Percentiles rank a stretch among this genome's conserved stretches.
These are phyloP conservation scores for Eupsittula cactorum DNA, from an alignment of 2,113 vertebrate genomes.

Conservation along the genomic window DNA sequence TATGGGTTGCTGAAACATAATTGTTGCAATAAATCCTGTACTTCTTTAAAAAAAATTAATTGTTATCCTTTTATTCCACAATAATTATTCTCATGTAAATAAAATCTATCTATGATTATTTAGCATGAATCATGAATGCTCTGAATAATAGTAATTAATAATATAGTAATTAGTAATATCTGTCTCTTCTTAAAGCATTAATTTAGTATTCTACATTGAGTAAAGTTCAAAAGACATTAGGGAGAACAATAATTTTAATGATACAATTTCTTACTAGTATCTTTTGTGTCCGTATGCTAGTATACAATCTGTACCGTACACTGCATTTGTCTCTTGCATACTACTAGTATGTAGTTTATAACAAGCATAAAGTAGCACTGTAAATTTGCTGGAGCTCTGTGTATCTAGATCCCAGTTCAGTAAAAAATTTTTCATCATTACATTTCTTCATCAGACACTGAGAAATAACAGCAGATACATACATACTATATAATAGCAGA, in stretches of 20 bases:
- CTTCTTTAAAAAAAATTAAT: neutral
- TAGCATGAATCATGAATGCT: neutral
- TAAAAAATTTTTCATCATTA: neutral
- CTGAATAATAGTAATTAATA: neutral
- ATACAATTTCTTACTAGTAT: neutral
- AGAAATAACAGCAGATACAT: neutral
- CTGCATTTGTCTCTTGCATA: neutral
- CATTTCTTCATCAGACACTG: neutral
- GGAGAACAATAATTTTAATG: neutral
- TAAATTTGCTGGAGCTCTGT: neutral
- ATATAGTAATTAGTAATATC: neutral
- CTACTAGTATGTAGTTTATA: neutral
- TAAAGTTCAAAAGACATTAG: neutral
- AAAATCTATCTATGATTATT: neutral
- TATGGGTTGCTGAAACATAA: neutral
- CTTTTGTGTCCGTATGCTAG: neutral
- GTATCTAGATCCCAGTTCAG: neutral
- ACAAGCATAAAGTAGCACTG: neutral
- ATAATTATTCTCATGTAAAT: neutral
- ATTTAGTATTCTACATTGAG: neutral
- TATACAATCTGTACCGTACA: neutral
- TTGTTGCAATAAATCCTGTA: neutral
- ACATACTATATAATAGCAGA: neutral
- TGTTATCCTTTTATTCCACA: neutral
- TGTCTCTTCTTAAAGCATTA: neutral